A percentile compares a stretch with the other conserved stretches of the same genome.
phyloP scores from a whole-genome alignment of 2,797 vertebrate genomes.

The Sebastes hopkinsi region DNA sequence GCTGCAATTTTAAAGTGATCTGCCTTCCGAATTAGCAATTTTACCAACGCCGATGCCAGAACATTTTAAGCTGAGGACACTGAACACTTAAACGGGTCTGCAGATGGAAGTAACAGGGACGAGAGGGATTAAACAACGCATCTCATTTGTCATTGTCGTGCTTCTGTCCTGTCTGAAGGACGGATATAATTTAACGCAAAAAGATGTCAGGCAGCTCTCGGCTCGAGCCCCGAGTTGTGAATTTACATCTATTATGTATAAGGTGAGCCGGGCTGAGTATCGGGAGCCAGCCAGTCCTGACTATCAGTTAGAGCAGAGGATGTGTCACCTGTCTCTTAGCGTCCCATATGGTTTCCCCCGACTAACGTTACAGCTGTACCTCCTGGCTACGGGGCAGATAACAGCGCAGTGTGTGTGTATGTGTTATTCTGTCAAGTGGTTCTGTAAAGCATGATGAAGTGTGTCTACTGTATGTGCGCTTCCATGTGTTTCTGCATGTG shows the following conservation, averaged over 20 bases:
- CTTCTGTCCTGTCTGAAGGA: slow-evolving; percentile 3
- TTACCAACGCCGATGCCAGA: neutral
- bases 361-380: slow-evolving; percentile 47
- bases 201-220: slow-evolving; percentile 29
- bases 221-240: slow-evolving; percentile 26
- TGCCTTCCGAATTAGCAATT: slow-evolving; percentile 6
- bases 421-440: slow-evolving; percentile 1
- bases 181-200: slow-evolving; percentile 33
- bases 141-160: slow-evolving; percentile 10
- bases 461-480: neutral
- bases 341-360: slow-evolving; percentile 47
- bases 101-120: too few relatives aligned
- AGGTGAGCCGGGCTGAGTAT: slow-evolving; percentile 40
- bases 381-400: slow-evolving; percentile 47
- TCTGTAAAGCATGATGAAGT: neutral
- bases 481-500: neutral
- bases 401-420: slow-evolving; percentile 1
- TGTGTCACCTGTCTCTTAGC: slow-evolving; percentile 61
- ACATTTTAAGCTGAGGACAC: neutral
- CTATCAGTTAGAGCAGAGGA: slow-evolving; percentile 53
- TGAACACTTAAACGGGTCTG: neutral
- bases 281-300: slow-evolving; percentile 38
- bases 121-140: slow-evolving; percentile 32
- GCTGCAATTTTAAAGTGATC: slow-evolving; percentile 1
- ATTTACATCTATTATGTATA: slow-evolving; percentile 68